Base-by-base conservation (phyloP, 2,888 invertebrate genomes). In the Himalopsyche tibetana region DNA sequence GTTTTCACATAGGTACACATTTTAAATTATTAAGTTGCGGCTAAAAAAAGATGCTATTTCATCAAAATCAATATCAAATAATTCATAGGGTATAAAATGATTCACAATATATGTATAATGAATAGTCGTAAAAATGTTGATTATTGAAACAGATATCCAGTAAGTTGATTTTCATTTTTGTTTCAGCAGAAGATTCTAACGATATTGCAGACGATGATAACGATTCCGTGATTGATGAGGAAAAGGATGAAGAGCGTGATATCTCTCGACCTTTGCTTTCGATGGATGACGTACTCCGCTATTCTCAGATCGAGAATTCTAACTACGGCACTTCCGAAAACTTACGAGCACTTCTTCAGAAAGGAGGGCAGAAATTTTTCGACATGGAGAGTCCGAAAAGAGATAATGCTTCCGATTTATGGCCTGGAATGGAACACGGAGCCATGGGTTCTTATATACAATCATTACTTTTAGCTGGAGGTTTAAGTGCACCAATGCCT, bases 171-270 rank as follows among this genome's bases (percentile, higher is more conserved):
- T 28, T 38, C 12, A 17, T 80, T 51, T 82, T 84, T 82, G 86
- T 87, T 87, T 84, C 86, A 88, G 92, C 82, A 88, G 92, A 93
- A 85, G 93, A 93, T 87, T 93, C 93, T 84, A 93, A 94, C 89
- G 93, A 92, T 80, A 89, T 91, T 82, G 91, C 91, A 2, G 92
- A 93, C 89, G 94, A 94, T 89, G 94, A 94, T 84, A 94, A 94
- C 90, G 94, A 94, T 90, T 90, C 94, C 88, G 93, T 94, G 84
- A 94, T 93, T 38, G 93, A 94, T 84, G 94, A 94, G 90, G 94
- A 94, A 90, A 94, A 94, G 89, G 94, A 94, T 90, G 94, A 94
- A 90, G 94, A 93, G 84, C 94, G 94, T 90, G 94, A 93, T 51
- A 90, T 94, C 88, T 92, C 93, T 90, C 93, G 93, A 89, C 94